Conservation (phyloP, 2,888 invertebrate species). For the Phalera bucephala region DNA sequence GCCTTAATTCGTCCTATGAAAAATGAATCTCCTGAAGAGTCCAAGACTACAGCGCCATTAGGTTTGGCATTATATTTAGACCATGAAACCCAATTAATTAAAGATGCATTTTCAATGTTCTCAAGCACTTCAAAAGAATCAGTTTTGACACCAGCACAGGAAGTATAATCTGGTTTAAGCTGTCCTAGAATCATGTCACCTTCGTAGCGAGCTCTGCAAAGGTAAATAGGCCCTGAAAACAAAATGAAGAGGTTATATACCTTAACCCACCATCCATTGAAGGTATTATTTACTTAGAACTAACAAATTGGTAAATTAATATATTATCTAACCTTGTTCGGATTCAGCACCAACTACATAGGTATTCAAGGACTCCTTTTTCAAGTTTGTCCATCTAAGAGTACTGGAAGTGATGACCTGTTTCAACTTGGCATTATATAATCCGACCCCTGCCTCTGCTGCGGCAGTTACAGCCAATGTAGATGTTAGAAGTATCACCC, state of each 20-base stretch:
- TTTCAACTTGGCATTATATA: constrained; percentile 75
- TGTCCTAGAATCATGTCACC: constrained; percentile 90
- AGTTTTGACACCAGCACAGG: constrained; percentile 84
- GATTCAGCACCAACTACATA: constrained; percentile 86
- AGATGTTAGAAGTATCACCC: constrained; percentile 63
- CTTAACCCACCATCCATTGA: too few relatives aligned
- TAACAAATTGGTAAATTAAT: too few relatives aligned
- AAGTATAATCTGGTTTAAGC: constrained; percentile 81
- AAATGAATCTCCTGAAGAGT: constrained; percentile 60
- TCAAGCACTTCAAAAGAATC: constrained; percentile 88
- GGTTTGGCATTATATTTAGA: constrained; percentile 86
- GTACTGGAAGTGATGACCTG: constrained; percentile 92
- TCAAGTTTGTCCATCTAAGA: constrained; percentile 87
- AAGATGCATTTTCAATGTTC: constrained; percentile 89
- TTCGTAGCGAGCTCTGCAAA: constrained; percentile 88
- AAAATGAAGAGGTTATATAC: too few relatives aligned
- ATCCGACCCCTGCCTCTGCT: constrained; percentile 61
- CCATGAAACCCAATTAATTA: constrained; percentile 91
- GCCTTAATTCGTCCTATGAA: constrained; percentile 68
- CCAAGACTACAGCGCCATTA: constrained; percentile 86
- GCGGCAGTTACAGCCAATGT: constrained; percentile 55
- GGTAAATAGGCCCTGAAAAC: constrained; percentile 82
- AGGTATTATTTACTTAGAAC: too few relatives aligned
- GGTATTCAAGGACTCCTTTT: constrained; percentile 68
- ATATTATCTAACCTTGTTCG: constrained; percentile 50